phyloP scores from a whole-genome alignment of 2,113 vertebrate genomes.

The Sarotherodon lohbergeri region DNA sequence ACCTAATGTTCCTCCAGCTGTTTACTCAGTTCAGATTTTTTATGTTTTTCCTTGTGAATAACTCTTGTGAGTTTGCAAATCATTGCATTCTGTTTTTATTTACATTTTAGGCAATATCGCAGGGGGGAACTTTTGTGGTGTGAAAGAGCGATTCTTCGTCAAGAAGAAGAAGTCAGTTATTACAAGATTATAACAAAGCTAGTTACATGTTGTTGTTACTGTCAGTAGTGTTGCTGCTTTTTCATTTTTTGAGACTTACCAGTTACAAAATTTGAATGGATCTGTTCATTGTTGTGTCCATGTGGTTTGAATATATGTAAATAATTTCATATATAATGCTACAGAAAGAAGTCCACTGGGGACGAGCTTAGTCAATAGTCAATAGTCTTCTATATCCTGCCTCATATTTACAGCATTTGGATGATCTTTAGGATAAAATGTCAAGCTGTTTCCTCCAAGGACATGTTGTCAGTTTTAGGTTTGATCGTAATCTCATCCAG shows the following conservation, averaged over 20 bases:
- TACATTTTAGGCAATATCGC: neutral
- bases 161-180: neutral
- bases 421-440: neutral
- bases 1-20: neutral
- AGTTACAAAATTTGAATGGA: neutral
- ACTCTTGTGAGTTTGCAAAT: neutral
- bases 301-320: neutral
- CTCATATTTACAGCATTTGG: neutral
- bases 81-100: neutral
- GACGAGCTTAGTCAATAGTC: neutral
- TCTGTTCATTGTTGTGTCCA: neutral
- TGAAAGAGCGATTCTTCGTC: neutral
- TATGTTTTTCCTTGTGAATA: neutral
- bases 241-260: neutral
- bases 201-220: neutral
- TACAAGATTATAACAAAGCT: no score
- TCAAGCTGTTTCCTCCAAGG: neutral
- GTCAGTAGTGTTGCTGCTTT: neutral
- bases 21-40: neutral
- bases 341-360: neutral
- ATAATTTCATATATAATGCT: neutral
- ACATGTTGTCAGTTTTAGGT: neutral
- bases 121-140: neutral
- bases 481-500: neutral
- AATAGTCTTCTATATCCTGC: neutral